Base-by-base conservation (phyloP, 2,888 invertebrate species). In the Drosophila flavopinicola region DNA sequence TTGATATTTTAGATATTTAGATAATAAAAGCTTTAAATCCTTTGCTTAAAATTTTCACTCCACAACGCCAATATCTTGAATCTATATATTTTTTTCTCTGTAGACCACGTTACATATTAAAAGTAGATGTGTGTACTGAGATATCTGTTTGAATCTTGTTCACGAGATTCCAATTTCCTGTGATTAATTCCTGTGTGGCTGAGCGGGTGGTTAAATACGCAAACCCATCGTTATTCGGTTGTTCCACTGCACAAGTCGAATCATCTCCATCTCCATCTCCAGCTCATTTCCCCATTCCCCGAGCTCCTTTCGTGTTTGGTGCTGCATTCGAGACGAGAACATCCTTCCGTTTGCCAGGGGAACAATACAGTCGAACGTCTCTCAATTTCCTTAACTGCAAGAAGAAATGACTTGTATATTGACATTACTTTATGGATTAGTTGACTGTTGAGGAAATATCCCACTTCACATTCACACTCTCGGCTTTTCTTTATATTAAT, bases 141-240 rank as follows among this genome's bases (percentile, higher is more conserved):
- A 38, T 17, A 29, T 38, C 23, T 51, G 52, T 49, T 67, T 67
- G 35, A 66, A 66, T 66, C 49, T 35, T 49, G 53, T 32, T 27
- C 37, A 54, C 60, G 47, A 56, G 39, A 61, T 74, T 74, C 32
- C 57, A 71, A 71, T 71, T 74, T 74, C 63, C 74, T 49, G 57
- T 38, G 49, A 60, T 56, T 60, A 60, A 67, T 66, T 66, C 13
- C 2, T 20, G 17, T 24, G 17, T 27, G 11, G 5, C 15, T 48
- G 15, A 7, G 35, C 17, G n/a, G 17, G 20, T n/a, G 17, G 24
- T 24, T 23, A 47, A 25, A 9, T 13, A 25, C 15, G 7, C 15
- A 13, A 33, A 33, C 33, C 9, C 33, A 51, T 13, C 25, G 32
- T 29, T 33, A 56, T 39, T 52, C 42, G 29, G 23, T 51, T 52